Base-by-base conservation (phyloP, 2,113 vertebrate genomes). In the Psettodes erumei region DNA sequence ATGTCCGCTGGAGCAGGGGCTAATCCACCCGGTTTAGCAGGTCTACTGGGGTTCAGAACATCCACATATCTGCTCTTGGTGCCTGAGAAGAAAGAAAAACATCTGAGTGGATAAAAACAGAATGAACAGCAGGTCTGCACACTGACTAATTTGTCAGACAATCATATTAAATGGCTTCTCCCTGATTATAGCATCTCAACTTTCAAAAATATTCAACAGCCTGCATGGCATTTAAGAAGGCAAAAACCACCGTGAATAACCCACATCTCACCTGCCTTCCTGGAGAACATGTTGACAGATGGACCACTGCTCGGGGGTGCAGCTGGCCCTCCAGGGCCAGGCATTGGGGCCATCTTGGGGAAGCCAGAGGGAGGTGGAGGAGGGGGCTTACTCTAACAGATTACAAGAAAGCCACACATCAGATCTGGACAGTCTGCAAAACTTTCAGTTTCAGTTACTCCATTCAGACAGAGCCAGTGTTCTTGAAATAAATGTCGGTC, bases 271-370 rank as follows among this genome's bases (percentile, higher is more conserved):
- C 98, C 98, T 94, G 97, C 97, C 94, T 92, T 98, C 82, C 96
- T 96, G 68, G 97, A 99, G 89, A 98, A 99, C 61, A 96, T 89
- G 23, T 99, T 99, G 70, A 98, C 94, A 21, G 55, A 92, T 48
- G 81, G 94, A 32, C 90, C 93, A 4, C 85, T 68, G 23, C 83
- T 42, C 0, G 94, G 92, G 0, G 91, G 92, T 1, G 79, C 88
- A 0, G 86, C 81, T 0, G 94, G 92, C 1, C 93, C 94, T 2
- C 88, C 72, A 1, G 94, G 88, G 2, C 51, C 86, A 12, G 81
- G 37, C 64, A 91, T 94, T 3, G 93, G 83, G 54, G 80, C 81
- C 91, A 92, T 91, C 85, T 91, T 95, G 37, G 96, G 96, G 58
- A 99, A 94, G 6, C 91, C 87, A 1, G 94, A 83, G 0, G 98